Percentiles rank a stretch among this genome's conserved stretches.
These are phyloP conservation scores for Prunella fulvescens DNA, from an alignment of 2,113 vertebrate species.

Conservation along the genomic window DNA sequence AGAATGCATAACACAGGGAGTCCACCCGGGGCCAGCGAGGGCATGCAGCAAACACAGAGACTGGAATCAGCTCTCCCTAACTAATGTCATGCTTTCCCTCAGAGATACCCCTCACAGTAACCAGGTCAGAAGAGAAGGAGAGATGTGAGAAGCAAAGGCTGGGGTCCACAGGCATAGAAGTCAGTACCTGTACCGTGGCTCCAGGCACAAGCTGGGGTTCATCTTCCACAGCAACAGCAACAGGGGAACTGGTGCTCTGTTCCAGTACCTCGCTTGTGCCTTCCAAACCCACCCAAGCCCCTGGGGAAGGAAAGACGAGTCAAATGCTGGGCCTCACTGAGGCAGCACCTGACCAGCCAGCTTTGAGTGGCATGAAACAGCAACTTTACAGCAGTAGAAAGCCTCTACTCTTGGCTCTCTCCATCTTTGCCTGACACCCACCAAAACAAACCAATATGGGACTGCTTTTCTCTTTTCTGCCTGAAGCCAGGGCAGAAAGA, in stretches of 20 bases:
- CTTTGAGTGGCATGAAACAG: background rate
- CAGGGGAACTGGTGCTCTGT: background rate
- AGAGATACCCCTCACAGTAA: background rate
- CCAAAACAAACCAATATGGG: background rate
- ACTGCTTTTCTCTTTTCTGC: background rate
- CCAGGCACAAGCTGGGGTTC: background rate
- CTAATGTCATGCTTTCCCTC: background rate
- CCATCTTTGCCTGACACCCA: background rate
- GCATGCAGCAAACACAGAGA: background rate
- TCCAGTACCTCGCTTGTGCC: background rate
- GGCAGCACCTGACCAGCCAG: background rate
- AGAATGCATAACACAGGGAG: background rate
- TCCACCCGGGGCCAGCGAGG: fast-evolving
- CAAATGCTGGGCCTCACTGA: background rate
- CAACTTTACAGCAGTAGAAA: background rate
- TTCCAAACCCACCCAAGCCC: background rate
- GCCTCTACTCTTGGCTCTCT: background rate
- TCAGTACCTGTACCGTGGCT: background rate
- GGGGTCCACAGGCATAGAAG: fast-evolving
- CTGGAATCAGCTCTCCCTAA: background rate
- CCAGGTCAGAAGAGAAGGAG: background rate
- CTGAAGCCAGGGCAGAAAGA: background rate
- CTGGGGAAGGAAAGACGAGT: background rate
- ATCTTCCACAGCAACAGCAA: background rate
- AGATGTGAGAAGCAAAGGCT: background rate